A percentile compares a stretch with the other conserved stretches of the same genome.
Evolutionary conservation across 2,113 vertebrate genomes (phyloP).

Genomic region (Austrofundulus limnaeus): DNA sequence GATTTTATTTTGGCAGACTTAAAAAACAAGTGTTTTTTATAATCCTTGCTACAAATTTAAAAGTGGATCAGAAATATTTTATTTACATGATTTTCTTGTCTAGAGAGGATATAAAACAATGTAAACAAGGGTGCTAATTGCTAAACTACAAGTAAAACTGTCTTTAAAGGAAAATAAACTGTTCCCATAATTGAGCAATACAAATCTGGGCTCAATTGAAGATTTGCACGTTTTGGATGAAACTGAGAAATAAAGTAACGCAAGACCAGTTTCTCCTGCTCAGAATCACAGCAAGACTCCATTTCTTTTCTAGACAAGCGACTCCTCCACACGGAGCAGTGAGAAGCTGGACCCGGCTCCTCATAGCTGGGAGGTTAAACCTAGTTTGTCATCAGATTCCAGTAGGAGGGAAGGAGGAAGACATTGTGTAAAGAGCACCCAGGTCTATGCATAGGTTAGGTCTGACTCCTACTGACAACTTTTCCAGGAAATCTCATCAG

Average conservation of each 20-base stretch:
- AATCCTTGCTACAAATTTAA: no score
- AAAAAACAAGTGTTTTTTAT: no score
- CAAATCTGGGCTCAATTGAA: no score
- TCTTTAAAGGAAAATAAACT: background rate
- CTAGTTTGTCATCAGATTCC: constrained; percentile 76
- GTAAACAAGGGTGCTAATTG: no score
- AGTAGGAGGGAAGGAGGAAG: constrained; percentile 55
- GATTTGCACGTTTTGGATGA: no score
- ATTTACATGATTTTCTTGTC: no score
- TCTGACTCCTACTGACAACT: constrained; percentile 59
- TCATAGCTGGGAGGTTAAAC: constrained; percentile 70
- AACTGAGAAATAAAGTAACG: no score
- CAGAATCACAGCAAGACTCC: constrained; percentile 51
- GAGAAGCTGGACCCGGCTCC: constrained; percentile 56
- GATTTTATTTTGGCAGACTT: no score
- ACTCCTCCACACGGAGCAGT: constrained; percentile 64
- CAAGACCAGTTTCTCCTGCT: constrained; percentile 26
- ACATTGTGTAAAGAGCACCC: constrained; percentile 53
- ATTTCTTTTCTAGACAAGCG: constrained; percentile 49
- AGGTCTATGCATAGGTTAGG: constrained; percentile 38
- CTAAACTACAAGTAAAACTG: no score
- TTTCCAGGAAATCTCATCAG: constrained; percentile 46
- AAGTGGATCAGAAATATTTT: no score
- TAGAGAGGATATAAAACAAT: no score
- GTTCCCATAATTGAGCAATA: background rate